Conservation (phyloP, 2,113 vertebrate genomes). For the Nanorana parkeri region DNA sequence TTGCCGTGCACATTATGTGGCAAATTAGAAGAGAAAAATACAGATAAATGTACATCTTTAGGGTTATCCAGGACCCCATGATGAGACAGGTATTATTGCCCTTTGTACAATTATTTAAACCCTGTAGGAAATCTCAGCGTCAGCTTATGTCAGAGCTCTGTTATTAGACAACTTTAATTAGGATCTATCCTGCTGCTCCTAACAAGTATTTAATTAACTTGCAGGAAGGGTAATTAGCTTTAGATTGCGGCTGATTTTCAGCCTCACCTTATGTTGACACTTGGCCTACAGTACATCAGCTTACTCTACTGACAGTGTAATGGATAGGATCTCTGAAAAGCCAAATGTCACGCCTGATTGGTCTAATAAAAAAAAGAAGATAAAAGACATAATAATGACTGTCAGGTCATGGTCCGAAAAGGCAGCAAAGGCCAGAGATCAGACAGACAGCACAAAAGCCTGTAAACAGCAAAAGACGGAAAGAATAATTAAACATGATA, state of each 20-base stretch:
- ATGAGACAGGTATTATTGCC: conserved; percentile 77
- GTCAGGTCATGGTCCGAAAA: conserved; percentile 64
- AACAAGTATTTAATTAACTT: conserved; percentile 90
- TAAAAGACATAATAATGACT: conserved; percentile 69
- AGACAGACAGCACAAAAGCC: conserved; percentile 62
- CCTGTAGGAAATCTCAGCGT: conserved; percentile 79
- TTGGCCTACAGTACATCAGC: conserved; percentile 69
- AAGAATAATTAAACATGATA: conserved; percentile 62
- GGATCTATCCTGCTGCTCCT: conserved; percentile 85
- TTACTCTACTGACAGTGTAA: conserved; percentile 76
- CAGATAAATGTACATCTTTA: conserved; percentile 66
- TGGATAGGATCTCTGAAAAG: conserved; percentile 72
- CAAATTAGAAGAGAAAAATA: conserved; percentile 70
- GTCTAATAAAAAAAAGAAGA: conserved; percentile 67
- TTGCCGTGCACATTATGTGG: conserved; percentile 69
- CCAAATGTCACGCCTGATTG: conserved; percentile 67
- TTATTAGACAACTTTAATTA: conserved; percentile 89
- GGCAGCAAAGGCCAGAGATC: conserved; percentile 59
- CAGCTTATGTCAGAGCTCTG: conserved; percentile 81
- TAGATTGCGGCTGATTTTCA: conserved; percentile 78
- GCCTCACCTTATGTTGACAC: conserved; percentile 85
- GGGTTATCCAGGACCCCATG: conserved; percentile 64
- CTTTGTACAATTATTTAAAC: conserved; percentile 77
- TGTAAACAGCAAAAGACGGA: conserved; percentile 55
- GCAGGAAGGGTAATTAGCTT: conserved; percentile 86